A percentile compares a stretch with the other conserved stretches of the same genome.
phyloP scores from a whole-genome alignment of 2,113 vertebrate species.

The Ictidomys tridecemlineatus region DNA sequence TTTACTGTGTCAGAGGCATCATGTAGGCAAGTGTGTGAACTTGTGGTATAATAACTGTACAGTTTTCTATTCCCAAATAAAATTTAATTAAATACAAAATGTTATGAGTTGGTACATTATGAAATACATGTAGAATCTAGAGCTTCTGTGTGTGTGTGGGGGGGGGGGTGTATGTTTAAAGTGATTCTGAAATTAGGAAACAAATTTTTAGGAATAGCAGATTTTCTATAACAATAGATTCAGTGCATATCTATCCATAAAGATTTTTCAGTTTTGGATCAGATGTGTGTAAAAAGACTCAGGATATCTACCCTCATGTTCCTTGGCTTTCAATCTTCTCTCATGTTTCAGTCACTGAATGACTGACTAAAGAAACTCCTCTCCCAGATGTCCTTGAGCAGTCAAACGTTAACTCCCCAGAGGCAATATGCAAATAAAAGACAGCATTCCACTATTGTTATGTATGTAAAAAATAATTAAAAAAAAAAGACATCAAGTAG shows the following conservation, averaged over 20 bases:
- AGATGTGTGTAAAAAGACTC: background rate
- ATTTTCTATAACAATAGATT: background rate
- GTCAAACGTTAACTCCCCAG: constrained; percentile 51
- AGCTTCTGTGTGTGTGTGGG: background rate
- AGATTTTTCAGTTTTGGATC: background rate
- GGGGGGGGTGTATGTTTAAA: background rate
- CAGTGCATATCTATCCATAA: background rate
- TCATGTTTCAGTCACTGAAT: constrained; percentile 43
- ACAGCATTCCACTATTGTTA: background rate
- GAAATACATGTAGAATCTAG: background rate
- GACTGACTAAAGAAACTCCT: constrained; percentile 56
- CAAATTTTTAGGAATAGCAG: background rate
- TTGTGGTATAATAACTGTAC: background rate
- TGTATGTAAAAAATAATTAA: too few relatives aligned
- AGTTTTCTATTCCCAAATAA: constrained; percentile 37
- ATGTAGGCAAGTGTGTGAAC: background rate
- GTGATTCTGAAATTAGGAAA: constrained; percentile 5
- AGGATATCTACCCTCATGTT: background rate
- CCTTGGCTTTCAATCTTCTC: constrained; percentile 20
- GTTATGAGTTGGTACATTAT: constrained; percentile 15
- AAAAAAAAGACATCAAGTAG: background rate
- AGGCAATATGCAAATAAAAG: constrained; percentile 73
- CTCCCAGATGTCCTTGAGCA: constrained; percentile 52
- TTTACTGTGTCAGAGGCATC: background rate
- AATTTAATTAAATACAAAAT: constrained; percentile 28